A percentile compares a stretch with the other conserved stretches of the same genome.
Conservation (phyloP, 2,888 invertebrate species). For the Eupithecia abbreviata region DNA sequence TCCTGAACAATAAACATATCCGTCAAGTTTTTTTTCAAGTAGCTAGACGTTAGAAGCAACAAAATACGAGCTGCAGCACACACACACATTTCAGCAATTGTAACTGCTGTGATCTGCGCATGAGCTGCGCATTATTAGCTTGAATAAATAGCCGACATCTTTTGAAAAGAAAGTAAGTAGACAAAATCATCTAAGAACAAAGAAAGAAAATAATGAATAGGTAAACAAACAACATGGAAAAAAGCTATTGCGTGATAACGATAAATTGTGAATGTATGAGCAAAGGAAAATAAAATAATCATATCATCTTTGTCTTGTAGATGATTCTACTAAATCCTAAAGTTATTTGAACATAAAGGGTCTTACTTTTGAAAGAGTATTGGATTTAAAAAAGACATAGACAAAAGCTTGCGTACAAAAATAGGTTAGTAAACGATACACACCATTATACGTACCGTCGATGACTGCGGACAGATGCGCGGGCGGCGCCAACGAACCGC, state of each 20-base stretch:
- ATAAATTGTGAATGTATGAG: not conserved
- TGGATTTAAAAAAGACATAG: not conserved
- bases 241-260: not conserved
- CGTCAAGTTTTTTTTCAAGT: not conserved
- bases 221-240: too few relatives aligned
- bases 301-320: not conserved
- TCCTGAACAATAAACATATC: conserved; percentile 78
- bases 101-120: too few relatives aligned
- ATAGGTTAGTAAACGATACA: conserved; percentile 32
- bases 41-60: not conserved
- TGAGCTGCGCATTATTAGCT: too few relatives aligned
- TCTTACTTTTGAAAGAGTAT: not conserved
- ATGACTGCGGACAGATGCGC: conserved; percentile 77
- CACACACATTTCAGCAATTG: too few relatives aligned
- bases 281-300: not conserved
- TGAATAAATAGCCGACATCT: too few relatives aligned
- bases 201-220: too few relatives aligned
- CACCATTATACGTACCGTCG: conserved; percentile 65
- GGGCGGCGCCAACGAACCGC: conserved; percentile 72
- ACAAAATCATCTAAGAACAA: too few relatives aligned
- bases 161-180: too few relatives aligned
- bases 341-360: not conserved
- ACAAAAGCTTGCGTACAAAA: not conserved
- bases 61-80: not conserved
- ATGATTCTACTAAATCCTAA: not conserved